Conservation (phyloP, 2,888 invertebrate species). For the Cephonodes hylas region DNA sequence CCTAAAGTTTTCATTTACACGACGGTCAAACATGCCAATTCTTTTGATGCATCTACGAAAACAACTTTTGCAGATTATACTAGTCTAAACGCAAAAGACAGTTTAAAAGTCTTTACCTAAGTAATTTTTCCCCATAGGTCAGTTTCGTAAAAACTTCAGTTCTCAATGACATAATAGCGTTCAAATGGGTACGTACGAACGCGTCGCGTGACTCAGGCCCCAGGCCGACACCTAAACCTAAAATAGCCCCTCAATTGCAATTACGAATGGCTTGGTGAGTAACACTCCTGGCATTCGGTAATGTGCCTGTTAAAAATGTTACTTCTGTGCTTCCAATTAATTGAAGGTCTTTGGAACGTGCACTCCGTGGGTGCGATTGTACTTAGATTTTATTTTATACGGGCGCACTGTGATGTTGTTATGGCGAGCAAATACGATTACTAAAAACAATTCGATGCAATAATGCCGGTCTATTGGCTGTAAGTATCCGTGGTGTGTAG, state of each 20-base stretch:
- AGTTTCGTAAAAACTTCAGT: neutral
- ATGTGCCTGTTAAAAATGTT: constrained; percentile 2
- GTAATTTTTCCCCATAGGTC: too few relatives aligned
- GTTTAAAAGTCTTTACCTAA: neutral
- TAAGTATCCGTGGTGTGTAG: too few relatives aligned
- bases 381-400: too few relatives aligned
- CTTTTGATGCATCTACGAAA: too few relatives aligned
- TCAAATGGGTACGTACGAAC: neutral
- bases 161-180: neutral
- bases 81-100: neutral
- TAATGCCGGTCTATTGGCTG: too few relatives aligned
- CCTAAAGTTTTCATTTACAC: too few relatives aligned
- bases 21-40: too few relatives aligned
- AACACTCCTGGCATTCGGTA: neutral
- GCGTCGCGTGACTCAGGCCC: neutral
- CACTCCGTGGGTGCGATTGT: neutral
- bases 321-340: neutral
- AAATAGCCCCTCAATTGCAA: constrained; percentile 8
- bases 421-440: neutral
- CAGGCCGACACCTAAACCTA: neutral
- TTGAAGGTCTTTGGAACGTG: neutral
- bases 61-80: too few relatives aligned
- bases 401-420: too few relatives aligned
- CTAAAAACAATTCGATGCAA: neutral
- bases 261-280: constrained; percentile 1